Evolutionary conservation across 1,140 invertebrate species (phyloP).

Genomic region (Eumeta japonica): DNA sequence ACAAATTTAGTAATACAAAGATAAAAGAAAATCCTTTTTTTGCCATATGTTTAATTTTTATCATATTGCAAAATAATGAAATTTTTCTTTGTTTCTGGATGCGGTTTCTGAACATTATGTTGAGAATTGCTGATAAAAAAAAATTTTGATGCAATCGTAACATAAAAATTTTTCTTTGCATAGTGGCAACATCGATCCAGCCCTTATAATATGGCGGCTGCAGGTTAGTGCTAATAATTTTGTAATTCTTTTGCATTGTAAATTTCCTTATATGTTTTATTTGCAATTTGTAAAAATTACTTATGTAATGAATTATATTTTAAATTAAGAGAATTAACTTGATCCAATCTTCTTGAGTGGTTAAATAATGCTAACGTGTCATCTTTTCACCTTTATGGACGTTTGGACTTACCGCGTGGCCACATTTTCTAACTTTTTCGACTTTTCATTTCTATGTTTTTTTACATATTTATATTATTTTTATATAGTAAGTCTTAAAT

Average conservation of each 20-base stretch:
- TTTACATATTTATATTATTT: neutral
- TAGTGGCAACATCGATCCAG: slow-evolving; percentile 45
- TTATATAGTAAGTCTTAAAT: neutral
- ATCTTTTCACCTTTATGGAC: slow-evolving; percentile 51
- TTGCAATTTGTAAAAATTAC: neutral
- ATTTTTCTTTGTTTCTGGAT: too few relatives aligned
- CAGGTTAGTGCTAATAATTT: slow-evolving; percentile 57
- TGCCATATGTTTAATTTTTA: too few relatives aligned
- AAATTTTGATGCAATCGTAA: too few relatives aligned
- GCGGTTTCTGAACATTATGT: too few relatives aligned
- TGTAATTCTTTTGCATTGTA: slow-evolving; percentile 17
- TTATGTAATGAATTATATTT: too few relatives aligned
- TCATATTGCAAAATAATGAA: too few relatives aligned
- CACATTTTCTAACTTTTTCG: slow-evolving; percentile 45
- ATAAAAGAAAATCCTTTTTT: too few relatives aligned
- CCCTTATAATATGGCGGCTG: slow-evolving; percentile 57
- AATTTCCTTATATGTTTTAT: slow-evolving; percentile 1
- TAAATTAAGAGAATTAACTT: too few relatives aligned
- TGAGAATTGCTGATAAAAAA: too few relatives aligned
- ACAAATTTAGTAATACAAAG: too few relatives aligned
- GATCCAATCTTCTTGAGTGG: slow-evolving; percentile 19
- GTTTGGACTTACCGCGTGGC: slow-evolving; percentile 58
- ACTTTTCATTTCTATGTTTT: slow-evolving; percentile 12
- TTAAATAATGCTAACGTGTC: slow-evolving; percentile 52
- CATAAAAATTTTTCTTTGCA: too few relatives aligned